A percentile compares a stretch with the other conserved stretches of the same genome.
Conservation (phyloP, 2,888 invertebrate genomes). For the Lasioglossum oenotherae region DNA sequence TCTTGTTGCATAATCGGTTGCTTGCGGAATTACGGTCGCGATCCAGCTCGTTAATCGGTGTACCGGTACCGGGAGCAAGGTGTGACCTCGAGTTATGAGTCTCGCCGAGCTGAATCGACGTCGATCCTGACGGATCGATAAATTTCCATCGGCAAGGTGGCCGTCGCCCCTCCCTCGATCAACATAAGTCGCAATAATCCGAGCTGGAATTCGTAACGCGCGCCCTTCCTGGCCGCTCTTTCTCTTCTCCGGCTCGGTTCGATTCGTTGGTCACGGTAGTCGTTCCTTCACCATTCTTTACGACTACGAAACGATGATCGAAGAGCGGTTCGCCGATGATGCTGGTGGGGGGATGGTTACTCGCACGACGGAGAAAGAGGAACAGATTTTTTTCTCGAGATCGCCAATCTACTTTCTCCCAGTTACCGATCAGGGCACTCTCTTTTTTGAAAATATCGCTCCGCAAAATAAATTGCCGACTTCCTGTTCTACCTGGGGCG, state of each 20-base stretch:
- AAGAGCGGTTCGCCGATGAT: slow-evolving; percentile 33
- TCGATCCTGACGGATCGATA: slow-evolving; percentile 49
- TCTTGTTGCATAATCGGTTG: slow-evolving; percentile 12
- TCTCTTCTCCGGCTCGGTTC: slow-evolving; percentile 3
- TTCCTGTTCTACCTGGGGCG: background rate
- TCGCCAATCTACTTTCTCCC: slow-evolving; percentile 71
- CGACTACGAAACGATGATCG: slow-evolving; percentile 47
- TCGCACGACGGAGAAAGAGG: slow-evolving; percentile 49
- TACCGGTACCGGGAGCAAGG: slow-evolving; percentile 22
- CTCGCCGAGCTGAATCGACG: slow-evolving; percentile 12
- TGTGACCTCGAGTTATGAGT: slow-evolving; percentile 32
- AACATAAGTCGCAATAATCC: slow-evolving; percentile 48
- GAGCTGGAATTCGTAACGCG: slow-evolving; percentile 48
- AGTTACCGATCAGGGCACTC: slow-evolving; percentile 19
- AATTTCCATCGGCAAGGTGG: slow-evolving; percentile 32
- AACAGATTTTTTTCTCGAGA: slow-evolving; percentile 47
- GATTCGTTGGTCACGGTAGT: slow-evolving; percentile 34
- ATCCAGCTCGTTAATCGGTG: slow-evolving; percentile 27
- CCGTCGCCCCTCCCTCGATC: slow-evolving; percentile 9
- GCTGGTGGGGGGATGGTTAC: slow-evolving; percentile 44
- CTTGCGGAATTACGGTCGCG: slow-evolving; percentile 12
- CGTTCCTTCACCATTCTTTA: slow-evolving; percentile 23
- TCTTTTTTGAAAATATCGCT: slow-evolving; percentile 8
- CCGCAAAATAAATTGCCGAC: background rate
- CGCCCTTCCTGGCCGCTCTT: slow-evolving; percentile 1